phyloP scores from a whole-genome alignment of 1,140 invertebrate species.

The Choristoneura fumiferana region DNA sequence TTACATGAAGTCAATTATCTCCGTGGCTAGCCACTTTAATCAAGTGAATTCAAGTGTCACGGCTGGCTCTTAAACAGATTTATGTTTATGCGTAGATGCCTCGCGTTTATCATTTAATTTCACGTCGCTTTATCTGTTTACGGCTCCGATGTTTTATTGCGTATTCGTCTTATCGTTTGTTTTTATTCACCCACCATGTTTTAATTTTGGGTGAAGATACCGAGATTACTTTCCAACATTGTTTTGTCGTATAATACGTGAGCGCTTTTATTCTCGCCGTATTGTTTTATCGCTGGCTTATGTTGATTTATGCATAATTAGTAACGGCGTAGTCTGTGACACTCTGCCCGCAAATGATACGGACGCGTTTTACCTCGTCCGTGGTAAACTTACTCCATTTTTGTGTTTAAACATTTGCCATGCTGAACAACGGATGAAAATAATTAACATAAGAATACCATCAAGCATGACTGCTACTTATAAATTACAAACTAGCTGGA shows the following conservation, averaged over 20 bases:
- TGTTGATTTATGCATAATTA: slow-evolving; percentile 8
- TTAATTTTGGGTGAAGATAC: slow-evolving; percentile 7
- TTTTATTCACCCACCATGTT: slow-evolving; percentile 11
- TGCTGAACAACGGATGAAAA: neutral
- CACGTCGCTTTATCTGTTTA: neutral
- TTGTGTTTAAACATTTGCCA: too few relatives aligned
- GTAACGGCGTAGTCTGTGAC: neutral
- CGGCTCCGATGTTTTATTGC: slow-evolving; percentile 6
- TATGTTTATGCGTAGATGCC: slow-evolving; percentile 3
- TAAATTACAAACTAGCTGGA: slow-evolving; percentile 5
- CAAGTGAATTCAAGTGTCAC: slow-evolving; percentile 10
- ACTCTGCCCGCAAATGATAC: neutral
- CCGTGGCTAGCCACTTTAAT: slow-evolving; percentile 13
- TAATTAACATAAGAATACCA: slow-evolving; percentile 13
- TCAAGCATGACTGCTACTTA: slow-evolving; percentile 2
- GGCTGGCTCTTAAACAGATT: slow-evolving; percentile 1
- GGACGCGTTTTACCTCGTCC: neutral
- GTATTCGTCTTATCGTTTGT: slow-evolving; percentile 11
- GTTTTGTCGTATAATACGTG: neutral
- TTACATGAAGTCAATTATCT: slow-evolving; percentile 18
- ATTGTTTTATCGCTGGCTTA: slow-evolving; percentile 8
- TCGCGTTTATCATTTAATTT: slow-evolving; percentile 12
- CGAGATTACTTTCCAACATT: slow-evolving; percentile 7
- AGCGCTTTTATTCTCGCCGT: neutral
- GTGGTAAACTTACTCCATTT: neutral